Evolutionary conservation across 1,140 invertebrate species (phyloP).

Genomic region (Aplysia californica): DNA sequence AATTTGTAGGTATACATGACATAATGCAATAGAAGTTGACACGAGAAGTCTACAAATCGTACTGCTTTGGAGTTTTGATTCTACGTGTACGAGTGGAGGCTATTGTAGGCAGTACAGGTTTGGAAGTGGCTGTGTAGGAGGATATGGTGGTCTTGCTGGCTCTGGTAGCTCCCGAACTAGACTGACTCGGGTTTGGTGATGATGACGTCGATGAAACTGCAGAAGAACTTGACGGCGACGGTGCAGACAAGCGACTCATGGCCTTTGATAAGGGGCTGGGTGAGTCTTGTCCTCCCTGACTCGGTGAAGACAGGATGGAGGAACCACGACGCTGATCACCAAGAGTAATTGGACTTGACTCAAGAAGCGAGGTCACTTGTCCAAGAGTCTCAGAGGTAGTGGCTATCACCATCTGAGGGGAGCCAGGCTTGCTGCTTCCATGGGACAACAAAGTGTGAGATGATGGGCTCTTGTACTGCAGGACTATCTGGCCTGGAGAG

Average conservation of each 20-base stretch:
- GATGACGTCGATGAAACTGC: background rate
- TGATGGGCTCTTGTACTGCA: background rate
- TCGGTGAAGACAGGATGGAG: background rate
- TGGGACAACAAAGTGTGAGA: background rate
- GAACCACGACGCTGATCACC: too few species aligned
- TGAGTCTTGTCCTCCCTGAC: background rate
- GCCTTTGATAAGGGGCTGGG: background rate
- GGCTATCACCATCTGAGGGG: background rate
- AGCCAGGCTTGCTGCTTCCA: background rate
- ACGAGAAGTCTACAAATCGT: slow-evolving; percentile 42
- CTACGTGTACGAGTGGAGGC: slow-evolving; percentile 57
- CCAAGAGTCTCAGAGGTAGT: slow-evolving; percentile 8
- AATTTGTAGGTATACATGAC: too few species aligned
- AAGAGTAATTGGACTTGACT: too few species aligned
- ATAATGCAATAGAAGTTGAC: too few species aligned
- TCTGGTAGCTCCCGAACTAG: background rate
- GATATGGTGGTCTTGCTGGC: background rate
- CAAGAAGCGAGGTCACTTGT: background rate
- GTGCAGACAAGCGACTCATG: background rate
- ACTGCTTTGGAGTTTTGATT: slow-evolving; percentile 61
- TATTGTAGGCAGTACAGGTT: slow-evolving; percentile 47
- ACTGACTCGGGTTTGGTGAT: background rate
- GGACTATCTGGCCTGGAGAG: background rate
- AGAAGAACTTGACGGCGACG: background rate
- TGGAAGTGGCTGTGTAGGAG: slow-evolving; percentile 26